Conservation (phyloP, 2,888 invertebrate genomes). For the Melikaiella ostensackeni region DNA sequence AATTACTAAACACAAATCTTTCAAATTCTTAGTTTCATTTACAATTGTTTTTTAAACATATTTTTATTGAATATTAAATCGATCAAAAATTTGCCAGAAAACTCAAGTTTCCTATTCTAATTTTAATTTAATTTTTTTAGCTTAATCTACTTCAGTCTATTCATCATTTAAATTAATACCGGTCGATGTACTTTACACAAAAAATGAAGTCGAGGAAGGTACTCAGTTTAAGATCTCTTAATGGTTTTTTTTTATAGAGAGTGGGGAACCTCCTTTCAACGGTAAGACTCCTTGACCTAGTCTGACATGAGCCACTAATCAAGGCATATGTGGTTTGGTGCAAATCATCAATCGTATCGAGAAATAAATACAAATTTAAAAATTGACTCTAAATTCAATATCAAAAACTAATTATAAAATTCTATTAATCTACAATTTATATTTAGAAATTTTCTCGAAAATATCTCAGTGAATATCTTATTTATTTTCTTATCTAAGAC, state of each 20-base stretch:
- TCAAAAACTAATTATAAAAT: no score
- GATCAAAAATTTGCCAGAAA: no score
- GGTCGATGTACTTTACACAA: neutral
- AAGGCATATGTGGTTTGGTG: constrained; percentile 41
- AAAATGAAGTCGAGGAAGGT: constrained; percentile 21
- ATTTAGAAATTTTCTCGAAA: neutral
- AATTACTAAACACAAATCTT: no score
- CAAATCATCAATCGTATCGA: constrained; percentile 8
- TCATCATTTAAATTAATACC: neutral
- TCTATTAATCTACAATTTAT: no score
- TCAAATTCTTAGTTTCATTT: no score
- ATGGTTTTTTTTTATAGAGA: constrained; percentile 51
- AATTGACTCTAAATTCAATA: neutral
- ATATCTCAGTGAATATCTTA: neutral
- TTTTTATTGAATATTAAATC: no score
- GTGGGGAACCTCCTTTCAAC: constrained; percentile 58
- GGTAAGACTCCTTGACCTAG: constrained; percentile 68
- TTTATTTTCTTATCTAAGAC: neutral
- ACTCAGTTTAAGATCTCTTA: constrained; percentile 44
- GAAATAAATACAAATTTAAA: neutral
- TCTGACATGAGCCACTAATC: constrained; percentile 53
- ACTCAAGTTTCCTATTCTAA: no score
- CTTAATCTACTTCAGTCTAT: neutral
- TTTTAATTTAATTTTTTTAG: no score
- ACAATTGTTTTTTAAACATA: no score